Conservation (phyloP, 2,888 invertebrate species). For the Pyrochroa serraticornis region DNA sequence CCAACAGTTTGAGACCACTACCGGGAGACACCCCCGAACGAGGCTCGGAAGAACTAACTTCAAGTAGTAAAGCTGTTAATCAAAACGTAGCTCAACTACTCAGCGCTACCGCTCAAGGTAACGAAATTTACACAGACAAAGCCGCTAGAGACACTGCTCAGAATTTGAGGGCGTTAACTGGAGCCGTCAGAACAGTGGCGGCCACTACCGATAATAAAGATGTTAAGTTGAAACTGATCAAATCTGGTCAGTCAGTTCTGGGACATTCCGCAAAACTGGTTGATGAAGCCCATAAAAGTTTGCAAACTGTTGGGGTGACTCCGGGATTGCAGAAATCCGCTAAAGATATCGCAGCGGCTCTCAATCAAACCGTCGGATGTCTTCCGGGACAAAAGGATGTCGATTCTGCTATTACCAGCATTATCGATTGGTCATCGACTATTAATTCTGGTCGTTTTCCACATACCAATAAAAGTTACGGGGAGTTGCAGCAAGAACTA, state of each 20-base stretch:
- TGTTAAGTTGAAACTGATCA: slow-evolving; percentile 64
- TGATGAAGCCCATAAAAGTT: slow-evolving; percentile 80
- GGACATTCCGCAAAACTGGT: slow-evolving; percentile 77
- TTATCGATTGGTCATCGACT: slow-evolving; percentile 76
- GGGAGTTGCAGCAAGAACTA: slow-evolving; percentile 84
- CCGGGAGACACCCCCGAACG: slow-evolving; percentile 71
- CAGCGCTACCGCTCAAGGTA: slow-evolving; percentile 82
- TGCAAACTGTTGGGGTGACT: slow-evolving; percentile 70
- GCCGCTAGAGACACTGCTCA: slow-evolving; percentile 83
- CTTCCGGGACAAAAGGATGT: slow-evolving; percentile 93
- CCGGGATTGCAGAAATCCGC: slow-evolving; percentile 75
- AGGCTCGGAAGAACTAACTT: slow-evolving; percentile 64
- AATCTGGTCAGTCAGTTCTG: slow-evolving; percentile 80
- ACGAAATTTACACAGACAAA: slow-evolving; percentile 79
- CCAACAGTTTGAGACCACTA: slow-evolving; percentile 75
- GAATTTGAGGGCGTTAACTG: slow-evolving; percentile 74
- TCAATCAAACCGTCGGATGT: slow-evolving; percentile 78
- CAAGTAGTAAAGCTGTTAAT: slow-evolving; percentile 77
- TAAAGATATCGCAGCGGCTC: slow-evolving; percentile 67
- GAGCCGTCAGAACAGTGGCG: slow-evolving; percentile 72
- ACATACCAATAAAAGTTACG: slow-evolving; percentile 72
- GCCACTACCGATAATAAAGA: slow-evolving; percentile 70
- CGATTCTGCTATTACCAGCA: slow-evolving; percentile 84
- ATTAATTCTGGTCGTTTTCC: slow-evolving; percentile 79
- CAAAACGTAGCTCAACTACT: slow-evolving; percentile 85